A percentile compares a stretch with the other conserved stretches of the same genome.
Conservation (phyloP, 2,888 invertebrate species). For the Linyphia triangularis region DNA sequence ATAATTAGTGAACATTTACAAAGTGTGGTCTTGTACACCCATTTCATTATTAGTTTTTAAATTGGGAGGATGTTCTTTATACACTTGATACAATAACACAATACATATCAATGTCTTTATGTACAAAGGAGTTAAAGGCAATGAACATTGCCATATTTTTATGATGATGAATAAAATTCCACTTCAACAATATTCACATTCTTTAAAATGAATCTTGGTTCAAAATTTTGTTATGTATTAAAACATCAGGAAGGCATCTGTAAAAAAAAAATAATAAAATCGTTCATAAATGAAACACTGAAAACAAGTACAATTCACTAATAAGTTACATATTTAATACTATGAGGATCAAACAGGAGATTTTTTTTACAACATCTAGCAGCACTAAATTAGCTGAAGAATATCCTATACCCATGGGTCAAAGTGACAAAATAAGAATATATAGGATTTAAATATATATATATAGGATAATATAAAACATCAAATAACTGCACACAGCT, state of each 20-base stretch:
- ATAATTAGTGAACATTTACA: not conserved
- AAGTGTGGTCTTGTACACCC: not conserved
- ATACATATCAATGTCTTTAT: constrained; percentile 30
- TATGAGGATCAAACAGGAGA: too few relatives aligned
- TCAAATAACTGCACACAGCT: too few relatives aligned
- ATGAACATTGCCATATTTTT: constrained; percentile 28
- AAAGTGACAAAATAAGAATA: too few relatives aligned
- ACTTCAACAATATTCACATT: not conserved
- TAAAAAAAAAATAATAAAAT: not conserved
- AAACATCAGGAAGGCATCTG: constrained; percentile 9
- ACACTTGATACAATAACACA: not conserved
- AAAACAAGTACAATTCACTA: not conserved
- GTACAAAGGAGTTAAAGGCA: constrained; percentile 21
- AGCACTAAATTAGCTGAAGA: too few relatives aligned
- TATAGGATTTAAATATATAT: too few relatives aligned
- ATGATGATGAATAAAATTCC: constrained; percentile 46
- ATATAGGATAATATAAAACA: too few relatives aligned
- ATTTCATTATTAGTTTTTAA: not conserved
- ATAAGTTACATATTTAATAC: too few relatives aligned
- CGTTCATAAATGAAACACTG: not conserved
- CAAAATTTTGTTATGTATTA: not conserved
- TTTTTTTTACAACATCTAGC: too few relatives aligned
- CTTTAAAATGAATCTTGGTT: constrained; percentile 19
- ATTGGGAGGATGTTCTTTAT: not conserved
- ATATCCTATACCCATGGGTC: too few relatives aligned